Evolutionary conservation across 1,140 invertebrate species (phyloP).

Genomic region (Atta colombica): DNA sequence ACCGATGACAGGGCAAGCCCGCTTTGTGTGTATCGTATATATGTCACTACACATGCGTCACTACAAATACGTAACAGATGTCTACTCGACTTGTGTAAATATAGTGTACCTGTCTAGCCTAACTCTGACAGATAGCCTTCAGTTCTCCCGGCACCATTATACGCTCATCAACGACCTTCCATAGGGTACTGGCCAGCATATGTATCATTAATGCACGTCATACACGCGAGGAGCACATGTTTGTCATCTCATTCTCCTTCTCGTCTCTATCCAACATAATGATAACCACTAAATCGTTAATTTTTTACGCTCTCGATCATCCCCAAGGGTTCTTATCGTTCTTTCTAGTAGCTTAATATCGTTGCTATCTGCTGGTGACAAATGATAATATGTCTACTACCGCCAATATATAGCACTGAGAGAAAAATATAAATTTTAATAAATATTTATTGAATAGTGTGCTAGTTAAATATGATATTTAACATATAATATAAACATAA

Average conservation of each 20-base stretch:
- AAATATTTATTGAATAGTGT: too few relatives aligned
- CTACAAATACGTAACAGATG: constrained; percentile 76
- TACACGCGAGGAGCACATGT: constrained; percentile 61
- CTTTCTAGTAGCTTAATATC: constrained; percentile 21
- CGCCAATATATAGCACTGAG: not conserved
- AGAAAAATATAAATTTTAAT: not conserved
- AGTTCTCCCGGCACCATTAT: constrained; percentile 76
- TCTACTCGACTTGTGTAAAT: constrained; percentile 77
- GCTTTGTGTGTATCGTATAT: not conserved
- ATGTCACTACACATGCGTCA: not conserved
- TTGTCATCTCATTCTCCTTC: constrained; percentile 21
- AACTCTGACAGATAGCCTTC: constrained; percentile 65
- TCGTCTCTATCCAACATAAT: not conserved
- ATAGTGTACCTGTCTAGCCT: constrained; percentile 78
- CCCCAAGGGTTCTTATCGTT: constrained; percentile 4
- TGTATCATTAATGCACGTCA: constrained; percentile 70
- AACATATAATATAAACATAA: too few relatives aligned
- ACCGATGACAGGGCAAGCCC: constrained; percentile 5
- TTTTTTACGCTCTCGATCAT: constrained; percentile 1
- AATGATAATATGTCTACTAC: not conserved
- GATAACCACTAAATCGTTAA: constrained; percentile 41
- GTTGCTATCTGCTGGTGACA: not conserved
- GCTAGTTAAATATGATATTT: too few relatives aligned
- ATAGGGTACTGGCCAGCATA: constrained; percentile 70
- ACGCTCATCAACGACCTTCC: constrained; percentile 79